phyloP scores from a whole-genome alignment of 2,888 invertebrate species.

The Nasonia oneida region DNA sequence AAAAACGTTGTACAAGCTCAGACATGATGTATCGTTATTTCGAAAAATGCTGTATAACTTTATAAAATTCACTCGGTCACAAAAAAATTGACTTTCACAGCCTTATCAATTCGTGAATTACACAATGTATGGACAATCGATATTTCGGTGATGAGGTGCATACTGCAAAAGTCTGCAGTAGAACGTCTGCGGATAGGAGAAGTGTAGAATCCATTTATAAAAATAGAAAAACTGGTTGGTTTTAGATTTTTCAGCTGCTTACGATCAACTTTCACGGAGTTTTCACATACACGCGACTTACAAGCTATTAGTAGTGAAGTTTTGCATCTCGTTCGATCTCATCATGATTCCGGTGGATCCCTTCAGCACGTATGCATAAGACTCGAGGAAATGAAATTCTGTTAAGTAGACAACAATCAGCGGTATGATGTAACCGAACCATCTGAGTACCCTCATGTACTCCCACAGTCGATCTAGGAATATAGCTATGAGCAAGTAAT shows the following conservation, averaged over 20 bases:
- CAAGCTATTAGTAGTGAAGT: slow-evolving; percentile 30
- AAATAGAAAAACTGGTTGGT: slow-evolving; percentile 13
- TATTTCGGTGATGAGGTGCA: background rate
- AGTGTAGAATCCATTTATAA: slow-evolving; percentile 8
- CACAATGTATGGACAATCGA: background rate
- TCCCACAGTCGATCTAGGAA: slow-evolving; percentile 92
- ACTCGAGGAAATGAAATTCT: slow-evolving; percentile 86
- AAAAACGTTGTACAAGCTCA: too few species aligned
- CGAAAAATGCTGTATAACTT: background rate
- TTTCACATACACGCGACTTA: background rate
- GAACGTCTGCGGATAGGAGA: background rate
- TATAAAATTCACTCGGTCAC: slow-evolving; percentile 28
- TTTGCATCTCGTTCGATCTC: slow-evolving; percentile 19
- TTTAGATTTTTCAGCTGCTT: background rate
- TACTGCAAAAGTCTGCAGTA: background rate
- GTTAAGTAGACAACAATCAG: slow-evolving; percentile 85
- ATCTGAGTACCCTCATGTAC: slow-evolving; percentile 86
- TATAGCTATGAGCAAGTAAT: slow-evolving; percentile 87
- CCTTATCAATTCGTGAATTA: slow-evolving; percentile 21
- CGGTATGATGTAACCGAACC: slow-evolving; percentile 86
- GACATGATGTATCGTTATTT: background rate
- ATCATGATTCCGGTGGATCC: slow-evolving; percentile 53
- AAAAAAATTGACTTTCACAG: slow-evolving; percentile 50
- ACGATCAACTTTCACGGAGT: background rate
- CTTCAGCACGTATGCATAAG: slow-evolving; percentile 68